Evolutionary conservation across 2,888 invertebrate genomes (phyloP).

Genomic region (Apocheima hispidaria): DNA sequence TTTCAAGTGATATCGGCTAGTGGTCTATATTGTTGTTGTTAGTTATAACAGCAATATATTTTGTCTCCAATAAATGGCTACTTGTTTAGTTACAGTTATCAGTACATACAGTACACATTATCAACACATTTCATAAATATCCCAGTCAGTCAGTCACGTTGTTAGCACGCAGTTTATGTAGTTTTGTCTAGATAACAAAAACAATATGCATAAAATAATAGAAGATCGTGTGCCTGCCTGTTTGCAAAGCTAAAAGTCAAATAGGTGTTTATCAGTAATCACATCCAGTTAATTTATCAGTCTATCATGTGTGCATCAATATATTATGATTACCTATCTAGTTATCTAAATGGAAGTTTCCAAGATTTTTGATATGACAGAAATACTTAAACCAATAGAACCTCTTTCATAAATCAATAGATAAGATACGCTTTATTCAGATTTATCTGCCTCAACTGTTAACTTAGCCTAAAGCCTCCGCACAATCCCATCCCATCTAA

Average conservation of each 20-base stretch:
- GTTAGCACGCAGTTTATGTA: neutral
- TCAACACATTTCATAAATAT: too few species aligned
- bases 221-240: neutral
- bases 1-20: neutral
- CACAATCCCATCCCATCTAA: neutral
- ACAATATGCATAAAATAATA: neutral
- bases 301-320: conserved; percentile 26
- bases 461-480: neutral
- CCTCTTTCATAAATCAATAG: neutral
- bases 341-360: neutral
- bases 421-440: neutral
- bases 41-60: neutral
- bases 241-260: conserved; percentile 7
- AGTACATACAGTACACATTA: too few species aligned
- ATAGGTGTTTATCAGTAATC: conserved; percentile 17
- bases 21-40: neutral
- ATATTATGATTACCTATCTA: neutral
- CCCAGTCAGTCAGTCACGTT: conserved; percentile 4
- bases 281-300: too few species aligned
- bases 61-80: neutral
- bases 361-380: neutral
- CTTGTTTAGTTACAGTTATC: neutral
- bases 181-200: conserved; percentile 1
- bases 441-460: neutral
- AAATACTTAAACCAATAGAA: neutral